Evolutionary conservation across 30 jellyfish, hydroid and myxozoan genomes (phyloP), one percentile per base, ranked within the genome.

Genomic region (Hydra vulgaris): DNA sequence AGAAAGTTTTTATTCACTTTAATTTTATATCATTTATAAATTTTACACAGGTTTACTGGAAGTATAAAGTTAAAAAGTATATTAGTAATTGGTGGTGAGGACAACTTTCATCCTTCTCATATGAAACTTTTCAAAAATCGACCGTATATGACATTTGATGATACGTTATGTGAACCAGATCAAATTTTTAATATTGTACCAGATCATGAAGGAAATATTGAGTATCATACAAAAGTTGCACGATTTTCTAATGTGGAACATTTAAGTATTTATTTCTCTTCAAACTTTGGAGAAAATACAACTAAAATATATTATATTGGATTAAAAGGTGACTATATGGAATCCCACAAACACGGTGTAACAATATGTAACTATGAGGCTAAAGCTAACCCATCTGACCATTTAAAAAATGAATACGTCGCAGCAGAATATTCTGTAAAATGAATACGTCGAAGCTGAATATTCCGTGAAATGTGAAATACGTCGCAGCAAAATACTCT

Each of bases 261-360:
- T 53, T 68, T 90, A 71, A 86, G 96, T 54, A 90, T 90, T 25
- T 87, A 90, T 71, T 86, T 90, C 66, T 96, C 97, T 0, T 70
- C 81, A 18, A 90, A 90, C 66, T 90, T 90, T 79, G 97, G 97
- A 8, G 95, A 83, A 74, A 95, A 90, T 17, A 20, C 90, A 19
- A 81, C 96, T 5, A 83, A 72, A 22, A 80, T 90, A 20, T 90
- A 90, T 80, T 90, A 90, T 71, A 90, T 90, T 78, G 97, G 97
- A 17, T 77, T 90, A 70, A 90, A 90, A 79, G 97, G 97, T 0
- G 97, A 90, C 21, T 90, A 81, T 72, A 82, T 89, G 71, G 72
- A 90, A 94, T 95, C 97, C 18, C 97, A 90, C 74, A 90, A 82
- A 78, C 97, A 90, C 71, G 97, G 97, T 66, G 97, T 90, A 7